Conservation (phyloP, 1,140 invertebrate species). For the Chironomus striatipennis region DNA sequence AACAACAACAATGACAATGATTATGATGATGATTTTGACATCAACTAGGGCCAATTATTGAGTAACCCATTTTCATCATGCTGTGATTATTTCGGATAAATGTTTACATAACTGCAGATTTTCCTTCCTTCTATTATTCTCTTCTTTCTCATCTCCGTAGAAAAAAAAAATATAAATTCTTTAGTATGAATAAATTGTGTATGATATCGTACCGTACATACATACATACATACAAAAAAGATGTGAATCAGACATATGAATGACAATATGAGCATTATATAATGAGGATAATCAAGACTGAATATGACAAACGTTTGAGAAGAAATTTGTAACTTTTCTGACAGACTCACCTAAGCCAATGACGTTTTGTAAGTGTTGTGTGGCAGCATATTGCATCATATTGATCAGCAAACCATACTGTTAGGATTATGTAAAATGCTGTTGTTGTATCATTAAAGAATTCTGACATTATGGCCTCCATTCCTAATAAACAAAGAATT, state of each 20-base stretch:
- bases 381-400: conserved; percentile 98
- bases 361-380: conserved; percentile 85
- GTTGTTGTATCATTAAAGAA: conserved; percentile 99
- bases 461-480: conserved; percentile 99
- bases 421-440: conserved; percentile 97
- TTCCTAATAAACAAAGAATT: conserved; percentile 57
- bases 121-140: background rate
- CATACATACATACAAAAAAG: background rate
- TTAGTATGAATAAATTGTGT: background rate
- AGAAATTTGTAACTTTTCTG: background rate
- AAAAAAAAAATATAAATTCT: background rate
- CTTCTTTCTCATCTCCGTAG: too few species aligned
- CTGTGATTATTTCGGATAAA: conserved; percentile 13
- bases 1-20: background rate
- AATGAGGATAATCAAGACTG: background rate
- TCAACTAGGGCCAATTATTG: conserved; percentile 7
- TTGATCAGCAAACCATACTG: conserved; percentile 98
- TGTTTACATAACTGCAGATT: conserved; percentile 8
- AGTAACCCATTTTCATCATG: background rate
- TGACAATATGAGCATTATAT: background rate
- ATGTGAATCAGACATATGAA: background rate
- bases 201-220: background rate
- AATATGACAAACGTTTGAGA: background rate
- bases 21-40: background rate
- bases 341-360: conserved; percentile 83